phyloP scores from a whole-genome alignment of 1,140 invertebrate genomes.

The Drosophila lini region DNA sequence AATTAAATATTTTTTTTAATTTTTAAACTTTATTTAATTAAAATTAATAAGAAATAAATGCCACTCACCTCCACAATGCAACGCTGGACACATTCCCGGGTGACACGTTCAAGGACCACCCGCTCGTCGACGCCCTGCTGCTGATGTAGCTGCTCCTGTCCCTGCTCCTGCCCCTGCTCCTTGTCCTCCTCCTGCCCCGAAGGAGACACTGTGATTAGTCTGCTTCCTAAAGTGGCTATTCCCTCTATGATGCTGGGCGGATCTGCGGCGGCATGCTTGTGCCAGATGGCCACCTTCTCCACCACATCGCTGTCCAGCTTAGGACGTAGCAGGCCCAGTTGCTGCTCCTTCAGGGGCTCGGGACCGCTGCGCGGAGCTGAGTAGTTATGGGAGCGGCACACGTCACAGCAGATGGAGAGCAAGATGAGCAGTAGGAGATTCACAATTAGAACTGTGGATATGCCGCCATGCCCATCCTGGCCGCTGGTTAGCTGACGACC shows the following conservation, averaged over 20 bases:
- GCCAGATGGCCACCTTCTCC: conserved; percentile 71
- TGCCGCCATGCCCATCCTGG: conserved; percentile 39
- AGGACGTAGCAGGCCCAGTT: conserved; percentile 39
- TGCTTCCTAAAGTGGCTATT: conserved; percentile 46
- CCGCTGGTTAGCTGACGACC: conserved; percentile 41
- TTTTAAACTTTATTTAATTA: not conserved
- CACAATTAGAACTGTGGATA: conserved; percentile 55
- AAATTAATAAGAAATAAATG: not conserved
- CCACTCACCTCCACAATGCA: conserved; percentile 74
- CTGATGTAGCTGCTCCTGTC: not conserved
- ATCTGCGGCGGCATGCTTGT: conserved; percentile 63
- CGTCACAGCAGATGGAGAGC: conserved; percentile 68
- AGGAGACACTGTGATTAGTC: not conserved
- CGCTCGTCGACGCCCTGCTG: conserved; percentile 50
- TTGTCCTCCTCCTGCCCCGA: not conserved
- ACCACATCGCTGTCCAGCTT: conserved; percentile 71
- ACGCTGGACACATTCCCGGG: conserved; percentile 69
- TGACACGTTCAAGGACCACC: conserved; percentile 57
- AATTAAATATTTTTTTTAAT: too few relatives aligned
- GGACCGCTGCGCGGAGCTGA: not conserved
- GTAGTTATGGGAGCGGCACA: conserved; percentile 61
- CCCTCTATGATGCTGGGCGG: conserved; percentile 61
- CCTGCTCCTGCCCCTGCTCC: not conserved
- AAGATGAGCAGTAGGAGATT: conserved; percentile 61
- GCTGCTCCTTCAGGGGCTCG: conserved; percentile 18